Conservation (phyloP, 1,140 invertebrate genomes). For the Drosophila dunni region DNA sequence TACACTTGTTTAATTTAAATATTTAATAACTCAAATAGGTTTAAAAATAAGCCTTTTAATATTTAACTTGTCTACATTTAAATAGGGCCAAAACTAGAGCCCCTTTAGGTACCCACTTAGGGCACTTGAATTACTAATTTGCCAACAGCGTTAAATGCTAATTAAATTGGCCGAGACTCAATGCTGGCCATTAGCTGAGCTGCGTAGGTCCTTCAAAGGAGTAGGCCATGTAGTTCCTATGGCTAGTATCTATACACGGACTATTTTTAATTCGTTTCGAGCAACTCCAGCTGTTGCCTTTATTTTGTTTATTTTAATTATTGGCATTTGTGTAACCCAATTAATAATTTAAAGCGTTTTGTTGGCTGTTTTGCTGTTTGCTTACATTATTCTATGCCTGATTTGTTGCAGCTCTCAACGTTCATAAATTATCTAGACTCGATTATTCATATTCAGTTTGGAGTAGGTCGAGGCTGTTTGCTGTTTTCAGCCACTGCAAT, state of each 20-base stretch:
- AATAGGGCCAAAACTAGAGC: neutral
- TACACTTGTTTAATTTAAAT: no score
- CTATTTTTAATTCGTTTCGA: neutral
- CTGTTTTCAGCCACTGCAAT: constrained; percentile 11
- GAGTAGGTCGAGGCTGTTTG: constrained; percentile 8
- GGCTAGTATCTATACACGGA: no score
- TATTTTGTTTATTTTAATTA: constrained; percentile 12
- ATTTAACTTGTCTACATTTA: neutral
- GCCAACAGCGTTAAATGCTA: constrained; percentile 23
- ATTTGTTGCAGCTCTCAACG: constrained; percentile 25
- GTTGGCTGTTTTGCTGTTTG: constrained; percentile 60
- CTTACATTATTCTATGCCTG: constrained; percentile 49
- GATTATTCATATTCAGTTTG: constrained; percentile 49
- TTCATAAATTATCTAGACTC: constrained; percentile 64
- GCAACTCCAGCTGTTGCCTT: constrained; percentile 11
- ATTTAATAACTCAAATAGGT: no score
- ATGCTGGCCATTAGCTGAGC: neutral
- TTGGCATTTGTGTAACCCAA: constrained; percentile 57
- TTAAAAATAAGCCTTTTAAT: neutral
- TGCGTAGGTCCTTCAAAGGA: neutral
- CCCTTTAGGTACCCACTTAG: neutral
- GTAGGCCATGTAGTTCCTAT: neutral
- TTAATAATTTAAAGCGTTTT: constrained; percentile 52
- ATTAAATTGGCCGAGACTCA: constrained; percentile 22
- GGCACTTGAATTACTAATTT: constrained; percentile 16